Conservation (phyloP, 1,140 invertebrate genomes). For the Drosophila punjabiensis region DNA sequence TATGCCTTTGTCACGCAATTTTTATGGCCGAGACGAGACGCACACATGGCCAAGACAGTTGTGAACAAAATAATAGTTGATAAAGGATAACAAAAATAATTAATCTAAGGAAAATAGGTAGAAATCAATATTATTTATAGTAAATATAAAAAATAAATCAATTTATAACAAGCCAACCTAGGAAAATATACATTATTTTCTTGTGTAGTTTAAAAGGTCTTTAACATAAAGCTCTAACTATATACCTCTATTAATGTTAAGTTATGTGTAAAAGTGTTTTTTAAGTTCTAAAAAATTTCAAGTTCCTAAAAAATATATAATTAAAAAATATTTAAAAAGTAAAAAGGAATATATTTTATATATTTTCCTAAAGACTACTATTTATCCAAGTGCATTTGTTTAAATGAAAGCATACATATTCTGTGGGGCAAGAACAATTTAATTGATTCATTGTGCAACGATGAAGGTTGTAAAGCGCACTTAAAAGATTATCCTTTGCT, state of each 20-base stretch:
- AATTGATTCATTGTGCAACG: constrained; percentile 47
- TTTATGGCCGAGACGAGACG: constrained; percentile 19
- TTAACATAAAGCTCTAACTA: not conserved
- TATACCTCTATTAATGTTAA: not conserved
- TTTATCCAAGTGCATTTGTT: not conserved
- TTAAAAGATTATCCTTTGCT: constrained; percentile 36
- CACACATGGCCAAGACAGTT: not conserved
- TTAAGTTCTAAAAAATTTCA: not conserved
- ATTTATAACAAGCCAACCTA: not conserved
- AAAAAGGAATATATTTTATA: not conserved
- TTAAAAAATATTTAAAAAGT: not conserved
- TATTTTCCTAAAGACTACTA: not conserved
- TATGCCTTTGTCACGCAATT: constrained; percentile 52
- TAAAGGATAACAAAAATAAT: not conserved
- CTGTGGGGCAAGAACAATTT: constrained; percentile 5
- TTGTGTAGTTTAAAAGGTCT: not conserved
- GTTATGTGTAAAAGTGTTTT: not conserved
- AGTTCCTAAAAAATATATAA: not conserved
- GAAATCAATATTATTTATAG: not conserved
- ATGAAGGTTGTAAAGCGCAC: constrained; percentile 35
- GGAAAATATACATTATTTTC: not conserved
- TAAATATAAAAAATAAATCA: not conserved
- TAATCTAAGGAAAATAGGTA: not conserved
- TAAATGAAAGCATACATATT: not conserved
- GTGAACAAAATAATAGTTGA: not conserved